Base-by-base conservation (phyloP, 2,888 invertebrate genomes). In the Molorchus minor region DNA sequence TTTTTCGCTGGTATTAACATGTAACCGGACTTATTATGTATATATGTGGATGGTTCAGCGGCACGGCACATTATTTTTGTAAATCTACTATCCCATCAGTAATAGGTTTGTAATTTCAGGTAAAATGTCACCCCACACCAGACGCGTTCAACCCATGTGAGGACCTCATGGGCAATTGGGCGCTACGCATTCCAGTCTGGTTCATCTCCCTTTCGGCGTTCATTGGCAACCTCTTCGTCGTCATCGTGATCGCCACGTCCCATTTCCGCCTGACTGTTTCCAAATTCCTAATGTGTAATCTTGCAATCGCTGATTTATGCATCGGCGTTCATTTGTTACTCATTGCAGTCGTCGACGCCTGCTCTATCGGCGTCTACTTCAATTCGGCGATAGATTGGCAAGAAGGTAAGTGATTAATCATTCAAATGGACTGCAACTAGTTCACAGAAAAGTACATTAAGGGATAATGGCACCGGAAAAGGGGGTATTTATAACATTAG, bases 301-400 rank as follows among this genome's bases (percentile, higher is more conserved):
- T 89, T 64, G 87, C 88, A 1, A 80, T 85, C 38, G 88, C 88
- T n/a, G 88, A 89, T 76, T 81, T 89, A 58, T 85, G 85, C 71
- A 88, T 88, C 82, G 89, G 87, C 1, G 74, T 86, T 8, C 89
- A 89, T 75, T 79, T 89, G 43, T 82, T 87, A 0, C 71, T 82
- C 25, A 83, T 88, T 61, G 88, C 88, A 1, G 81, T 85, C 10
- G 84, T 86, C 40, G 89, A 89, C 72, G 82, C 85, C 0, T 82
- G 84, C 33, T 87, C 88, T 1, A 82, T 87, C 25, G 87, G 88
- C 5, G 83, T 83, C 46, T 89, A 88, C 74, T 88, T 88, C 77
- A 88, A 87, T 73, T 84, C 85, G 69, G 88, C 88, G 25, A 87
- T 88, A 38, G 84, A 85, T 70, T 89, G 89, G 89, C 89, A 89